phyloP scores from a whole-genome alignment of 2,113 vertebrate genomes.

The Columbina picui region DNA sequence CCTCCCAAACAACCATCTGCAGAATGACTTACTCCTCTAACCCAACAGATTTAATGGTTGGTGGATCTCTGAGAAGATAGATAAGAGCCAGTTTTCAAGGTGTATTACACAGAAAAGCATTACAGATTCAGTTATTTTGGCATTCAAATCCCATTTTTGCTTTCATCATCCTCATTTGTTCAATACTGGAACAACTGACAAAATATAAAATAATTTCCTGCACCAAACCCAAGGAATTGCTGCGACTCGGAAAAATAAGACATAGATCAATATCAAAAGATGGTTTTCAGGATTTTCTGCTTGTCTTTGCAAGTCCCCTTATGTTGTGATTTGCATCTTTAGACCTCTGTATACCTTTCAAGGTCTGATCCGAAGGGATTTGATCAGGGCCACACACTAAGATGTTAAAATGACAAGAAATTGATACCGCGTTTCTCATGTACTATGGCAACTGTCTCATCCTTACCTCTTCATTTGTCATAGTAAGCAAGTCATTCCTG shows the following conservation, averaged over 20 bases:
- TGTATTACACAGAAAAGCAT: not conserved
- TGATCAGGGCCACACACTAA: not conserved
- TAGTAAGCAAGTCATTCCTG: not conserved
- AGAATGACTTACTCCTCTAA: not conserved
- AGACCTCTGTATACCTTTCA: not conserved
- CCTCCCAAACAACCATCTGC: not conserved
- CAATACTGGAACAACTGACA: not conserved
- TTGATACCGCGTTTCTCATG: not conserved
- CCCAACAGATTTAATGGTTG: not conserved
- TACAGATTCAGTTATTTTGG: not conserved
- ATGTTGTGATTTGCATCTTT: not conserved
- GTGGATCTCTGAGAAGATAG: not conserved
- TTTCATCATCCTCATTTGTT: not conserved
- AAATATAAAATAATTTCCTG: not conserved
- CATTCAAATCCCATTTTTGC: not conserved
- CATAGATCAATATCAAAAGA: not conserved
- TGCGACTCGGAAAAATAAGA: not conserved
- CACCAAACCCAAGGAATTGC: not conserved
- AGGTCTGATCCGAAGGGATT: not conserved
- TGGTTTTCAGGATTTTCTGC: not conserved
- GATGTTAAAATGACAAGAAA: not conserved
- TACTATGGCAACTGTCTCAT: not conserved
- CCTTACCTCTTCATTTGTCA: conserved; percentile 44
- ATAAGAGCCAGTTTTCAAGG: not conserved
- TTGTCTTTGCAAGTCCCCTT: not conserved